These are phyloP conservation scores for Chauna torquata DNA, from an alignment of 2,113 vertebrate genomes.

Conservation along the genomic window DNA sequence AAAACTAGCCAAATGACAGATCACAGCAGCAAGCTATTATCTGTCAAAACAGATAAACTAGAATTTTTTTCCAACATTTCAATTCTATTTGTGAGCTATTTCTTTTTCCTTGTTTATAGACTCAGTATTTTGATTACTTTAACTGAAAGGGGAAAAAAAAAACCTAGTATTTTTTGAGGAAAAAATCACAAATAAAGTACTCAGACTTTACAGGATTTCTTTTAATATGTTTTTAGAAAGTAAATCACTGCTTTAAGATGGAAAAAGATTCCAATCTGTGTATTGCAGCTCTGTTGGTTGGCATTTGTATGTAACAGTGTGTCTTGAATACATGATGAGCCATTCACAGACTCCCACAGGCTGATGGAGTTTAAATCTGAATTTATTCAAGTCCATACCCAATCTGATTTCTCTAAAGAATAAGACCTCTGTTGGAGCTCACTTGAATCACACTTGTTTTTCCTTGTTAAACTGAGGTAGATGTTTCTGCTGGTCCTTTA, in stretches of 20 bases:
- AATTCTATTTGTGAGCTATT: not conserved
- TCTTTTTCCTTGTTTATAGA: not conserved
- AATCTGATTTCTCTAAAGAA: slow-evolving; percentile 85
- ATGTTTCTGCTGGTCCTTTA: slow-evolving; percentile 80
- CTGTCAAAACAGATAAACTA: slow-evolving; percentile 48
- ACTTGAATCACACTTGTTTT: slow-evolving; percentile 85
- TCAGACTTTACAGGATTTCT: not conserved
- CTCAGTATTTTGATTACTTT: accelerated
- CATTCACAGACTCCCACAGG: slow-evolving; percentile 81
- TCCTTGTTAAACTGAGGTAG: slow-evolving; percentile 76
- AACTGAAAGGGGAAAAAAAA: not conserved
- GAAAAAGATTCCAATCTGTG: not conserved
- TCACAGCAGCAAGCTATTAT: slow-evolving; percentile 33
- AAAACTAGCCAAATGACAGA: slow-evolving; percentile 52
- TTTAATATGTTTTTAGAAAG: not conserved
- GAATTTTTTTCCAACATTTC: not conserved
- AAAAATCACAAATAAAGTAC: not conserved
- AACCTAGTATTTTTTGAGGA: not conserved
- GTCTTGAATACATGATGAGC: slow-evolving; percentile 78
- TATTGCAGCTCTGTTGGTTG: slow-evolving; percentile 7
- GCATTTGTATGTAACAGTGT: slow-evolving; percentile 75
- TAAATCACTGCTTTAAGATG: not conserved
- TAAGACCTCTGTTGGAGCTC: slow-evolving; percentile 82
- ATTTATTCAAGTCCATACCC: slow-evolving; percentile 79
- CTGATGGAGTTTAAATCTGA: slow-evolving; percentile 69